phyloP scores from a whole-genome alignment of 1,140 invertebrate species.

The Drepana arcuata region DNA sequence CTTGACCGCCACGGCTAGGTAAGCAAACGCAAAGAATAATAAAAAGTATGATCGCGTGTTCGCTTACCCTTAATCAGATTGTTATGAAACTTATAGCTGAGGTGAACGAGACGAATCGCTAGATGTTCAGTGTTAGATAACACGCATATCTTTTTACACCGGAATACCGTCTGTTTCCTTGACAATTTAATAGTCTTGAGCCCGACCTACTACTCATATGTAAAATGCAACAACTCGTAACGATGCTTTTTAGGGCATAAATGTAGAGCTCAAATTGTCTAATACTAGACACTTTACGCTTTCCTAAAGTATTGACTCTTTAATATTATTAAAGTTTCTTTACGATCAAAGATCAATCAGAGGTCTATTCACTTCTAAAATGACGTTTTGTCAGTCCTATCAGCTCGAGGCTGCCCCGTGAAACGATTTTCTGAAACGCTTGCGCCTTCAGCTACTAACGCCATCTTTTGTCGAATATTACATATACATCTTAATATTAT shows the following conservation, averaged over 20 bases:
- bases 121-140: slow-evolving; percentile 1
- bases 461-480: neutral
- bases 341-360: slow-evolving; percentile 1
- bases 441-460: neutral
- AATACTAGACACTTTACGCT: slow-evolving; percentile 2
- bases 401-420: neutral
- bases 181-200: slow-evolving; percentile 13
- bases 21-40: no score
- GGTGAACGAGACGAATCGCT: slow-evolving; percentile 1
- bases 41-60: slow-evolving; percentile 40
- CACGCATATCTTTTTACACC: slow-evolving; percentile 7
- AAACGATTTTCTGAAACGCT: slow-evolving; percentile 1
- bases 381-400: neutral
- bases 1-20: no score
- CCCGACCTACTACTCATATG: slow-evolving; percentile 5
- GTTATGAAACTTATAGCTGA: slow-evolving; percentile 16
- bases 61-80: slow-evolving; percentile 32
- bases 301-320: neutral
- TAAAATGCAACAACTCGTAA: no score
- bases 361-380: neutral
- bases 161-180: slow-evolving; percentile 12
- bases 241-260: no score
- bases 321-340: neutral
- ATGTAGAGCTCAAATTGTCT: slow-evolving; percentile 5
- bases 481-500: no score